Conservation (phyloP, 2,113 vertebrate genomes). For the Ceuthmochares aereus region DNA sequence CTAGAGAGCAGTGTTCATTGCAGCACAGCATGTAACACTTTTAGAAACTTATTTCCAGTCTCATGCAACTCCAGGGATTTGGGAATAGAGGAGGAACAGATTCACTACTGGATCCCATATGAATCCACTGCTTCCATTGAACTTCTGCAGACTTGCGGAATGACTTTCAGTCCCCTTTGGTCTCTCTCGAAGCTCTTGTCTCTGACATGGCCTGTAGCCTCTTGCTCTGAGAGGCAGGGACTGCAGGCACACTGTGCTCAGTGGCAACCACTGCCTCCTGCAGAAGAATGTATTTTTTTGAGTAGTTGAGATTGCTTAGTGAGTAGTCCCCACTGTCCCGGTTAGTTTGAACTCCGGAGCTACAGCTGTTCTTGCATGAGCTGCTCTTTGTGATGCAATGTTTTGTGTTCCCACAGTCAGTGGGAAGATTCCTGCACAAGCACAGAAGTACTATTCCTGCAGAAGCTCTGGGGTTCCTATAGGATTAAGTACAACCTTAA, state of each 20-base stretch:
- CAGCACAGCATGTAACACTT: background rate
- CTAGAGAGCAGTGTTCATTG: background rate
- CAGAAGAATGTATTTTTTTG: background rate
- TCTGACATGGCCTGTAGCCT: background rate
- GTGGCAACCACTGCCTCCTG: background rate
- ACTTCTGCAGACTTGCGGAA: background rate
- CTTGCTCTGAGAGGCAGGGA: background rate
- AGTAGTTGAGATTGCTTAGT: background rate
- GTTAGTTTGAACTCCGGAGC: too few relatives aligned
- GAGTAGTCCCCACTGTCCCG: background rate
- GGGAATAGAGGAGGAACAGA: background rate
- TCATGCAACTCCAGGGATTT: background rate
- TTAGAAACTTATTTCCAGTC: background rate
- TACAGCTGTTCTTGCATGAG: too few relatives aligned
- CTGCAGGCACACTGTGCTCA: background rate
- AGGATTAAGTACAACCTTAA: too few relatives aligned
- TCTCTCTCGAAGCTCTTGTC: background rate
- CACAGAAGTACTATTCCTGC: too few relatives aligned
- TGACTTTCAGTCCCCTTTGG: background rate
- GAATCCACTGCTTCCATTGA: background rate
- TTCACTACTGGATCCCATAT: background rate
- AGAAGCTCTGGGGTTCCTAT: too few relatives aligned
- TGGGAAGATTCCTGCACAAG: too few relatives aligned
- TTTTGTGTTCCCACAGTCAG: too few relatives aligned
- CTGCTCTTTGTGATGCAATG: too few relatives aligned